Base-by-base conservation (phyloP, 2,797 vertebrate genomes). In the Protosalanx chinensis region DNA sequence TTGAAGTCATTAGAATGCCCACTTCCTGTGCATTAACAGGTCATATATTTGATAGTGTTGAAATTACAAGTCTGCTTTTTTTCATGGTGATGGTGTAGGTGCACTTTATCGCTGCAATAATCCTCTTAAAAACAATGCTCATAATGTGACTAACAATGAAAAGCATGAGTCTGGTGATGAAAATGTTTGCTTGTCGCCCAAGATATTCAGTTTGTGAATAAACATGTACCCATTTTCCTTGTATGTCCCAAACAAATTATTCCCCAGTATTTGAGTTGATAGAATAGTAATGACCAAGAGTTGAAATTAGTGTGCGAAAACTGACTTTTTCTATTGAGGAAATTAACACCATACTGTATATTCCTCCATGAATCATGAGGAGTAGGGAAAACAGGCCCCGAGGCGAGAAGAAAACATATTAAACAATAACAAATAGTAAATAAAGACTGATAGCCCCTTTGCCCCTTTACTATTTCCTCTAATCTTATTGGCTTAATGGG, bases 401-500 rank as follows among this genome's bases (percentile, higher is more conserved):
- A 15, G 76, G 81, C 77, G 58, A 30, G 51, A 46, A 46, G 41
- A 62, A 84, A 86, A 80, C 79, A 82, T 71, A 85, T 85, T 81
- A 84, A 83, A 66, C 68, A 32, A 13, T 82, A 83, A 86, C 72
- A 81, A 80, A 85, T 78, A 72, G 49, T 61, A 81, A 84, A 86
- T 80, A 76, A 76, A 82, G 84, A 88, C 78, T 72, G 76, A 86
- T 84, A 76, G 75, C 71, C 73, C 68, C 71, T 78, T 79, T 84
- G 79, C 72, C 46, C 56, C 68, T 41, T 76, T 79, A 77, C 72
- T 30, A 8, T 27, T 12, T 60, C 58, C 6, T 23, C 23, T 8
- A 23, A 60, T 60, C 58, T 8, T 60, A 60, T 58, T 33, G 16
- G 53, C 6, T n/a, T 58, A 73, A 73, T 72, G 4, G 2, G 46